These are phyloP conservation scores for Sipha flava DNA, from an alignment of 1,140 invertebrate genomes.

Conservation along the genomic window DNA sequence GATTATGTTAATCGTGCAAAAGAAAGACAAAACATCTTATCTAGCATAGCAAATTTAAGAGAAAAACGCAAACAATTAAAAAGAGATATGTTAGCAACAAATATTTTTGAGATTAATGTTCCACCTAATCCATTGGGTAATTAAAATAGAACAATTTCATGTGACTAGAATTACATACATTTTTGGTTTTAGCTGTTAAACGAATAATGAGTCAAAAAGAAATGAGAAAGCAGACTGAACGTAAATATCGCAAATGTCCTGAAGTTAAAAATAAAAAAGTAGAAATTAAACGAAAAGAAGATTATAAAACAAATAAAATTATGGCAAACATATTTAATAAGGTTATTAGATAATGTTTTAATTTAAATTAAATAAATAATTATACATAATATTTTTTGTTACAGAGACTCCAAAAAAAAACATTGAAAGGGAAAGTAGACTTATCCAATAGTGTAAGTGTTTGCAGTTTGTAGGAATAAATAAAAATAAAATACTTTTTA, in stretches of 20 bases:
- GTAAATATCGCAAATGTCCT: conserved; percentile 46
- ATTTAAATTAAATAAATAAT: background rate
- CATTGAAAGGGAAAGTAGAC: conserved; percentile 47
- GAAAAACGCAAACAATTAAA: background rate
- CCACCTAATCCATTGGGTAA: conserved; percentile 20
- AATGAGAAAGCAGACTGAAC: conserved; percentile 46
- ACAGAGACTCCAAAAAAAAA: conserved; percentile 48
- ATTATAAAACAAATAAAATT: conserved; percentile 47
- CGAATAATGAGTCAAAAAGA: conserved; percentile 46
- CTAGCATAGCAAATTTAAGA: background rate
- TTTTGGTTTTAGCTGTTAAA: conserved; percentile 38
- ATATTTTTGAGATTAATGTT: background rate
- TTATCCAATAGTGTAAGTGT: conserved; percentile 46
- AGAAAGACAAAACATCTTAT: conserved; percentile 28
- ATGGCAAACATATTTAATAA: conserved; percentile 51
- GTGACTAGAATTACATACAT: background rate
- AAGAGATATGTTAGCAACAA: background rate
- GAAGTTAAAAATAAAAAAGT: conserved; percentile 46
- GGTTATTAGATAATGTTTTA: conserved; percentile 35
- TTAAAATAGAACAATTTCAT: background rate
- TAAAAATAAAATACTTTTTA: background rate
- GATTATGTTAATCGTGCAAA: conserved; percentile 38
- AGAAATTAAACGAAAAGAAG: conserved; percentile 46
- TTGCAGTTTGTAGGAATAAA: background rate
- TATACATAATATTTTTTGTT: conserved; percentile 34